Evolutionary conservation across 1,140 invertebrate species (phyloP), one percentile per base, ranked within the genome.

Genomic region (Pogonomyrmex californicus): DNA sequence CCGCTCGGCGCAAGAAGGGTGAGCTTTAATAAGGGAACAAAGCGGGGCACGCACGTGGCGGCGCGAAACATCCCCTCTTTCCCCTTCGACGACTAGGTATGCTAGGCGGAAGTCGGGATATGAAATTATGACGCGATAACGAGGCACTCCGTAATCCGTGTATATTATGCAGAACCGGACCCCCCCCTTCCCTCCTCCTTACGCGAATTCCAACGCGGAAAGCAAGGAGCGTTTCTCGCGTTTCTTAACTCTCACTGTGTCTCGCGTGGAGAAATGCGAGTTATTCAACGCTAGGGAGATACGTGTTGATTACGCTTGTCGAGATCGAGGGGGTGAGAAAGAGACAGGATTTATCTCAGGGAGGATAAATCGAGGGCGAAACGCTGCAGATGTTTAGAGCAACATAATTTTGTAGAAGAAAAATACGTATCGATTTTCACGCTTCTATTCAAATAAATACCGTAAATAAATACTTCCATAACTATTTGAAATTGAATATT

Each of bases 121-220:
- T 75, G 65, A 90, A 76, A 90, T 87, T 90, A 76, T 66, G 79
- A 82, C 51, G 4, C 36, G 78, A 90, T 87, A 90, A 90, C 83
- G 62, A 89, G 33, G 73, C 58, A 17, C 51, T 63, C 23, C 38
- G 41, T 60, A 82, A 82, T 70, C 49, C 51, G 41, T 23, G 49
- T 60, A 44, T 47, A 44, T 41, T 41, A 47, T 4, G 62, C 44
- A 36, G 30, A 47, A 78, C 71, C 38, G 60, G 5, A 54, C 38
- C 0, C 63, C 60, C 33, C 23, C 10, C 23, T 33, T 73, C 47
- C 30, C 41, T 14, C 30, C 38, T 47, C 12, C n/a, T 60, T 33
- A 10, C 2, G n/a, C 23, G 70, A 83, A 75, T 66, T 89, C 38
- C 70, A 70, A 66, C 38, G 47, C 47, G 85, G 62, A 83, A 73